Evolutionary conservation across 2,113 vertebrate species (phyloP), one percentile per base, ranked within the genome.

Genomic region (Urocolius indicus): DNA sequence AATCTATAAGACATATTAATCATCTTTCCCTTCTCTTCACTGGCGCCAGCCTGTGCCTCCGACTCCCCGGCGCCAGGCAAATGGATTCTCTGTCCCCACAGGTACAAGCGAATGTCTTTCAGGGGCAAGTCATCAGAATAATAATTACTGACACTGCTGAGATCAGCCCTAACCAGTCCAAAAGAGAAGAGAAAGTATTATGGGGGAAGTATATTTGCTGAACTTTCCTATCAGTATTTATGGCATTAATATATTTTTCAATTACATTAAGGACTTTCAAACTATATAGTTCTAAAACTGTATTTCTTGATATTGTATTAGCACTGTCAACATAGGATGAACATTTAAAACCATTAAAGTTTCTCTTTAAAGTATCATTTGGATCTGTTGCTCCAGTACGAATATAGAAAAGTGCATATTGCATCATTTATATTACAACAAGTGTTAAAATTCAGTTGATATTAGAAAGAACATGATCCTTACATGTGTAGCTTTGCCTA

Each of bases 1-100:
- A 97, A 98, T 98, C 97, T 97, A 97, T 97, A 97, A 98, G 97
- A 98, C 97, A 98, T 98, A 98, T 98, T 98, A 98, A 98, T 98
- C 98, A 98, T 98, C 96, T 97, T 97, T 97, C 84, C 97, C 97
- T 97, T 98, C 97, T 96, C 97, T 94, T 97, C 88, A 79, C 96
- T 98, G 98, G 98, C 98, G 98, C 98, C 98, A 98, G 98, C 96
- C 97, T 96, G 95, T 61, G 97, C 96, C 93, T 97, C 89, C 95
- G 97, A 97, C 97, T 98, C 97, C 96, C 97, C 58, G 97, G 97
- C 97, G 96, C 97, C 97, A 97, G 96, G 97, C 96, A 98, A 98
- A 98, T 98, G 97, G 98, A 98, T 97, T 98, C 97, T 97, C 94
- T 97, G 98, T 98, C 98, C 97, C 98, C 96, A 97, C 96, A 97